Evolutionary conservation across 2,888 invertebrate species (phyloP).

Genomic region (Celastrina argiolus): DNA sequence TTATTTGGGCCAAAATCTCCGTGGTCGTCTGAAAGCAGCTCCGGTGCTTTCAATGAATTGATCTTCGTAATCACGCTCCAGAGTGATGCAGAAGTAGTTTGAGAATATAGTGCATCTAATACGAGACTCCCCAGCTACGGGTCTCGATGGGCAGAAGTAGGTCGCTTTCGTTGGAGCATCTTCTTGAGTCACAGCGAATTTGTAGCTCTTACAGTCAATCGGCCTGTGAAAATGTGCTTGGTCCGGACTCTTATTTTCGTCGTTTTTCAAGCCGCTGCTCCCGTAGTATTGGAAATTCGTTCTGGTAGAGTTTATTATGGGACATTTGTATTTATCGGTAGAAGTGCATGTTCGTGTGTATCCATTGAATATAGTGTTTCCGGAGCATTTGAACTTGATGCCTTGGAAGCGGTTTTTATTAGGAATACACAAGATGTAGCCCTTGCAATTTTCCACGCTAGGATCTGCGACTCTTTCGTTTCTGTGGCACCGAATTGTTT

Average conservation of each 20-base stretch:
- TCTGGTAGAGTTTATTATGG: slow-evolving; percentile 46
- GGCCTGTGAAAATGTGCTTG: slow-evolving; percentile 38
- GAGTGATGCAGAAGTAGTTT: slow-evolving; percentile 62
- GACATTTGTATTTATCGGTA: slow-evolving; percentile 61
- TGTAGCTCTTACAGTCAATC: slow-evolving; percentile 69
- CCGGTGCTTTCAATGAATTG: slow-evolving; percentile 52
- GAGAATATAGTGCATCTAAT: slow-evolving; percentile 67
- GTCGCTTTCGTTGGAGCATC: slow-evolving; percentile 51
- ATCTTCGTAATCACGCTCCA: slow-evolving; percentile 58
- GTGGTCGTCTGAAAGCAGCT: slow-evolving; percentile 53
- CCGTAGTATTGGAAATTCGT: slow-evolving; percentile 41
- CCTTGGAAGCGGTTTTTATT: slow-evolving; percentile 66
- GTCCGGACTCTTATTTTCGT: slow-evolving; percentile 32
- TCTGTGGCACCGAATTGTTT: slow-evolving; percentile 52
- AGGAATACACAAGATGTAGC: slow-evolving; percentile 67
- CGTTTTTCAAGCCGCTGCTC: slow-evolving; percentile 43
- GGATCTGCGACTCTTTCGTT: slow-evolving; percentile 66
- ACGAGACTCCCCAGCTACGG: slow-evolving; percentile 48
- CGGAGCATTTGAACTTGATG: slow-evolving; percentile 66
- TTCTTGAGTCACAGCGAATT: slow-evolving; percentile 60
- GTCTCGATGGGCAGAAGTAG: slow-evolving; percentile 62
- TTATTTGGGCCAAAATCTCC: slow-evolving; percentile 34
- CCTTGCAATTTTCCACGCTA: slow-evolving; percentile 63
- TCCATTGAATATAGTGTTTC: slow-evolving; percentile 65
- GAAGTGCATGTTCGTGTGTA: slow-evolving; percentile 61